Evolutionary conservation across 2,797 vertebrate genomes (phyloP).

Genomic region (Hylomyscus alleni): DNA sequence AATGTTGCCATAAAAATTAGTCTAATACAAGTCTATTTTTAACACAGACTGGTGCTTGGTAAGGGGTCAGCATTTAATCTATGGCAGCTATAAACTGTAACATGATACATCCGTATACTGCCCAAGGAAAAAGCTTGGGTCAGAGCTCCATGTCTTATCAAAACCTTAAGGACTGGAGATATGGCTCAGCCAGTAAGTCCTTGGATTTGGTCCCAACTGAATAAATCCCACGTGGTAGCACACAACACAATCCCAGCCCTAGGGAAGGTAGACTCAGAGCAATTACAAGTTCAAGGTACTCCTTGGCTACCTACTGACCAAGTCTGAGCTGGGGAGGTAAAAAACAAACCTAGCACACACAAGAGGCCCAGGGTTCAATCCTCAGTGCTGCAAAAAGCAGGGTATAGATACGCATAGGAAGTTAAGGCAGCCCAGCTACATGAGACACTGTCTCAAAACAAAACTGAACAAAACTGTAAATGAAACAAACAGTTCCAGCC

Average conservation of each 20-base stretch:
- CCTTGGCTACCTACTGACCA: background rate
- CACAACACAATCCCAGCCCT: background rate
- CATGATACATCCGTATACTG: background rate
- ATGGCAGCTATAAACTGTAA: background rate
- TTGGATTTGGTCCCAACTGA: background rate
- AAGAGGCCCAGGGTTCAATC: background rate
- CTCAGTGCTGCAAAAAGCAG: background rate
- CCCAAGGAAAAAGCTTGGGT: background rate
- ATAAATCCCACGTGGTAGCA: background rate
- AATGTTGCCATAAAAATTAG: background rate
- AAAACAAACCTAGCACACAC: background rate
- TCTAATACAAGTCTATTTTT: background rate
- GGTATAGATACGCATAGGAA: background rate
- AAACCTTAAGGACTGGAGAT: background rate
- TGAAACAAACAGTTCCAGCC: slow-evolving; percentile 43
- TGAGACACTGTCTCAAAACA: background rate
- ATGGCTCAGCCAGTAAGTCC: background rate
- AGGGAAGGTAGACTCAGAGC: background rate
- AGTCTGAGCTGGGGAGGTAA: background rate
- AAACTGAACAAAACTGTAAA: background rate
- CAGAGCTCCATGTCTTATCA: slow-evolving; percentile 8
- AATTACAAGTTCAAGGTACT: background rate
- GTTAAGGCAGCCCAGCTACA: background rate
- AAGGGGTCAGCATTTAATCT: background rate
- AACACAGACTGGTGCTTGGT: background rate